Base-by-base conservation (phyloP, 2,888 invertebrate genomes). In the Girardia tigrina region DNA sequence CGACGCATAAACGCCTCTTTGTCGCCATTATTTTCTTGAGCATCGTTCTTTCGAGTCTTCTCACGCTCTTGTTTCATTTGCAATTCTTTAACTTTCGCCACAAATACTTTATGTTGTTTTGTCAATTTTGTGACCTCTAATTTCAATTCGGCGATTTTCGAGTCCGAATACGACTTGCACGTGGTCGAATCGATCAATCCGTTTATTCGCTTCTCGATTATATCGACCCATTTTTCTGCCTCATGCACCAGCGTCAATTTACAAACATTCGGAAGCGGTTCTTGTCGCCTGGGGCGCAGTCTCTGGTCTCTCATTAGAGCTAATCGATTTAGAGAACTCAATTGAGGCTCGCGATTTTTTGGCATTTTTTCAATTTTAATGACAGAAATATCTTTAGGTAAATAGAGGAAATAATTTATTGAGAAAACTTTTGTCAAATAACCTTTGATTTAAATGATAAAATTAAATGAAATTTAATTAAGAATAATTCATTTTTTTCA, bases 271-370 rank as follows among this genome's bases (percentile, higher is more conserved):
- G 56, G 56, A 56, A 56, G 6, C 23, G 56, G 56, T 56, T 56
- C 56, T 56, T 56, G 56, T 16, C 2, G n/a, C 23, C 23, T 56
- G 4, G 56, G 56, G 23, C 23, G n/a, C 23, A 56, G n/a, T 56
- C 56, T 4, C n/a, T 56, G 4, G n/a, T 56, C 56, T 56, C n/a
- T 56, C 56, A 56, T 56, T 16, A 56, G 23, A 6, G n/a, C 20
- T 12, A 56, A 12, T 56, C 56, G n/a, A 23, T 56, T 56, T 23
- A 56, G 23, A 8, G 56, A n/a, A 56, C 56, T 56, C n/a, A 56
- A 56, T 56, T 56, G 56, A 2, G 56, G 56, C n/a, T 56, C 56
- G n/a, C 23, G n/a, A 56, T 56, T 56, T 56, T 56, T 56, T 12
- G 56, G 56, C 56, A 56, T 56, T 56, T n/a, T n/a, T n/a, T n/a